Percentiles rank a stretch among this genome's conserved stretches.
Conservation (phyloP, 2,888 invertebrate species). For the Stenotaenia linearis region DNA sequence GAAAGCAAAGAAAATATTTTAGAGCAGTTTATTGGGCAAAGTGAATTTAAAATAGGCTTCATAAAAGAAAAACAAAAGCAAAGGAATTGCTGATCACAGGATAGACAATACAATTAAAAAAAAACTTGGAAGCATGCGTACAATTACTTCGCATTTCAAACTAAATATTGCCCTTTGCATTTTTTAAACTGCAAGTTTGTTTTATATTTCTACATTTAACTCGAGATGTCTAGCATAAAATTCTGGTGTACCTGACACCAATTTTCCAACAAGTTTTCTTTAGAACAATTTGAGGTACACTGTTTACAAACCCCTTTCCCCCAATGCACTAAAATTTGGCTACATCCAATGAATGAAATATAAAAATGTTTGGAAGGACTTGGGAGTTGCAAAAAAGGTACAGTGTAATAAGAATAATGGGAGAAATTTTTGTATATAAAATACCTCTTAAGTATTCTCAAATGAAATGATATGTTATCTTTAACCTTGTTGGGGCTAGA, state of each 20-base stretch:
- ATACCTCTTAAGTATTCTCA: background rate
- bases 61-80: background rate
- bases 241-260: background rate
- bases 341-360: conserved; percentile 4
- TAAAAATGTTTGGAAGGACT: background rate
- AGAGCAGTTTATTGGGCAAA: conserved; percentile 1
- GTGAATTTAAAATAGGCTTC: background rate
- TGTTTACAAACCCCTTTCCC: background rate
- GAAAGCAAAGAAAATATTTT: background rate
- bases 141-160: background rate
- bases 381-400: background rate
- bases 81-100: background rate
- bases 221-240: background rate
- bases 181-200: background rate
- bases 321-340: conserved; percentile 2
- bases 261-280: background rate
- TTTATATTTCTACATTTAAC: background rate
- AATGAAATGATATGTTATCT: conserved; percentile 1
- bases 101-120: background rate
- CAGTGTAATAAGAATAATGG: background rate
- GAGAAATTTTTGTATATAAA: conserved; percentile 4
- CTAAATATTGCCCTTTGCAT: background rate
- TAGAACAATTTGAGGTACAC: background rate
- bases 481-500: conserved; percentile 4
- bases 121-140: background rate